Evolutionary conservation across 2,797 vertebrate genomes (phyloP), one percentile per base, ranked within the genome.

Genomic region (Gymnoscopelus braueri): DNA sequence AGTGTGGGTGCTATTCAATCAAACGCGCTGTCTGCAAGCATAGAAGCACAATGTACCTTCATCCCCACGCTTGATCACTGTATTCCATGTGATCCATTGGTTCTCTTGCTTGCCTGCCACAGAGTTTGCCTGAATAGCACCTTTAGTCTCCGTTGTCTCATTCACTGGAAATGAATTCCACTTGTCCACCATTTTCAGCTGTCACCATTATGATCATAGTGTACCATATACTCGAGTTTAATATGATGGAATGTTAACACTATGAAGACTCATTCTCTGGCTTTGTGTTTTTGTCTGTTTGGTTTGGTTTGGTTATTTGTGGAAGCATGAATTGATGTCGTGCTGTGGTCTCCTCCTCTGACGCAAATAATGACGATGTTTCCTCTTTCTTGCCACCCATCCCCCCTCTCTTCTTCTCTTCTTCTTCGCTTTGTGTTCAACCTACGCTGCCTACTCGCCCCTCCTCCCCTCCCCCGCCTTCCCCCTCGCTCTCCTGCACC

Each of bases 1-100:
- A 76, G 78, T 84, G 76, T 88, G 74, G 85, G 87, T 90, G 88
- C 86, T 89, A 89, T 89, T 90, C 91, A 92, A 90, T 86, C 89
- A 86, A 89, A 77, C 12, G 32, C 0, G 73, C 81, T 64, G 84
- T 83, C 82, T 66, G 72, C 81, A 83, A 91, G 88, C 83, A 79
- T 4, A 69, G 79, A 81, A 64, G 74, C 86, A 82, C 85, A 71
- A 47, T 60, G 78, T 81, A 44, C 77, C 57, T 63, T 55, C 15
- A 72, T 86, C 82, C 79, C 85, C 87, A 83, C 50, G 84, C 72
- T 74, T 67, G 63, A 70, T 82, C 67, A 23, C n/a, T 6, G 59
- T 71, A 72, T 67, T 66, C 3, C 69, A 65, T 64, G 75, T 65
- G 73, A 85, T 79, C 79, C 75, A 72, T 66, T 1, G 35, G 77